Evolutionary conservation across 1,140 invertebrate genomes (phyloP).

Genomic region (silkworm (Bombyx mori)): ASM3026992v2 NC_085112.1:1768501-1769000

Average conservation of each 20-base stretch:
- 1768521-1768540: too few relatives aligned
- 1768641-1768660: slow-evolving; percentile 3
- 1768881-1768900: slow-evolving; percentile 16
- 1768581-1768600: neutral
- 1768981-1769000: slow-evolving; percentile 23
- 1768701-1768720: slow-evolving; percentile 42
- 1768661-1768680: neutral
- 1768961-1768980: slow-evolving; percentile 20
- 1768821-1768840: too few relatives aligned
- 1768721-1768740: slow-evolving; percentile 38
- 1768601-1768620: slow-evolving; percentile 6
- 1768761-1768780: slow-evolving; percentile 36
- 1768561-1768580: too few relatives aligned
- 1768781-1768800: slow-evolving; percentile 48
- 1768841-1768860: slow-evolving; percentile 11
- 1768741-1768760: slow-evolving; percentile 46
- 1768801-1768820: slow-evolving; percentile 16
- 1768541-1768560: too few relatives aligned
- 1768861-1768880: slow-evolving; percentile 14
- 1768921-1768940: slow-evolving; percentile 11
- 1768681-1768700: slow-evolving; percentile 28
- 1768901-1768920: slow-evolving; percentile 28
- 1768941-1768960: slow-evolving; percentile 29
- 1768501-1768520: too few relatives aligned
- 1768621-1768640: neutral